A percentile compares a stretch with the other conserved stretches of the same genome.
Evolutionary conservation across 2,113 vertebrate species (phyloP).

Genomic region (Paradisaea rubra): DNA sequence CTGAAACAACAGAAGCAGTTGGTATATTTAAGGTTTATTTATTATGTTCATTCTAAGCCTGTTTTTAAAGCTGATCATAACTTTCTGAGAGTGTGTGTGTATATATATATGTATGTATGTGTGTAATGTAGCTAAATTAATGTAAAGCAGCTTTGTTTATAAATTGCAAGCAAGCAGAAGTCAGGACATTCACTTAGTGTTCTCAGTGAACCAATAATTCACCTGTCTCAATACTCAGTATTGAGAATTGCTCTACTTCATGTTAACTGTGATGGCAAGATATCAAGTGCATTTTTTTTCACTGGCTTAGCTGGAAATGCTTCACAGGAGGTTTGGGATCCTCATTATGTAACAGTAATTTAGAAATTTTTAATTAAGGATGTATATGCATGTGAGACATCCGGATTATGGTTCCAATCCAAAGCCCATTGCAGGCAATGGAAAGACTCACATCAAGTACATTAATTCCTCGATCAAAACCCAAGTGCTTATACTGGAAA

Average conservation of each 20-base stretch:
- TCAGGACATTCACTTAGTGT: not conserved
- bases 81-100: not conserved
- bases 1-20: not conserved
- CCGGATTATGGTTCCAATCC: constrained; percentile 14
- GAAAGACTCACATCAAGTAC: not conserved
- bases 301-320: constrained; percentile 14
- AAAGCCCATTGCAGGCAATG: constrained; percentile 24
- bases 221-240: not conserved
- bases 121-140: not conserved
- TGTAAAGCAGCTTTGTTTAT: not conserved
- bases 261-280: not conserved
- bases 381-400: not conserved
- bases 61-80: constrained; percentile 2
- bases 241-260: not conserved
- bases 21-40: not conserved
- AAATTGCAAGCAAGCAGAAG: not conserved
- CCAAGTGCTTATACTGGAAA: constrained; percentile 4
- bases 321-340: constrained; percentile 19
- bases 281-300: not conserved
- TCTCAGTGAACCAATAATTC: not conserved
- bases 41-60: not conserved
- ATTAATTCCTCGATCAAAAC: constrained; percentile 23
- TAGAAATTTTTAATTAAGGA: constrained; percentile 37
- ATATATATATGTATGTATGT: not conserved
- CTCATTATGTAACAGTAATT: constrained; percentile 42